Evolutionary conservation across 2,113 vertebrate species (phyloP), one percentile per base, ranked within the genome.

Genomic region (Mixornis gularis): DNA sequence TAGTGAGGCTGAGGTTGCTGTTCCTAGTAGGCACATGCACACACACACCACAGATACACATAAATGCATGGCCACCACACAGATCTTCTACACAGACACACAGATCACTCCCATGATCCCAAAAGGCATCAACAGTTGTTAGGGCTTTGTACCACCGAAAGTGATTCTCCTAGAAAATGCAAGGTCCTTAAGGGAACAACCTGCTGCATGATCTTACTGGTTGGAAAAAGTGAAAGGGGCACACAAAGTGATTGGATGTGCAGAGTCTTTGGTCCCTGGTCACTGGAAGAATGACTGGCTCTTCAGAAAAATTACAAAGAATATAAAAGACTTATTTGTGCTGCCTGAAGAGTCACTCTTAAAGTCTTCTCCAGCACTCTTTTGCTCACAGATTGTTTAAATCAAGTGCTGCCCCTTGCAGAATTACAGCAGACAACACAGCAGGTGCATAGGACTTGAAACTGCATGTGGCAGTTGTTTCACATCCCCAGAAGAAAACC

Each of bases 181-280:
- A 43, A 38, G 6, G 24, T 85, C 25, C 41, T 71, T 52, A 55
- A 59, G 24, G 20, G 8, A 13, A 30, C 8, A 20, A 64, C 10
- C 41, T 65, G 9, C 38, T 40, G 12, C 0, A 0, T 51, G 36
- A 41, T n/a, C 32, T 22, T 24, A 27, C 6, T 22, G 3, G 3
- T 10, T 64, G 53, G 40, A 26, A 85, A 82, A 82, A 38, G 10
- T 38, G 48, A 71, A 3, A 4, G 32, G 29, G 13, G 5, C 58
- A 17, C 13, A 59, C 2, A n/a, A 36, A 69, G 9, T 27, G 12
- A 32, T 71, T 52, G 36, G 26, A 43, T 40, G 58, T 68, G 40
- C 18, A 16, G 5, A 43, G 30, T 25, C 22, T 66, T 70, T 51
- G 16, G 24, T 79, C 30, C 20, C 38, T 63, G 18, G 7, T 32